Evolutionary conservation across 2,888 invertebrate genomes (phyloP).

Genomic region (Podabrus alpinus): DNA sequence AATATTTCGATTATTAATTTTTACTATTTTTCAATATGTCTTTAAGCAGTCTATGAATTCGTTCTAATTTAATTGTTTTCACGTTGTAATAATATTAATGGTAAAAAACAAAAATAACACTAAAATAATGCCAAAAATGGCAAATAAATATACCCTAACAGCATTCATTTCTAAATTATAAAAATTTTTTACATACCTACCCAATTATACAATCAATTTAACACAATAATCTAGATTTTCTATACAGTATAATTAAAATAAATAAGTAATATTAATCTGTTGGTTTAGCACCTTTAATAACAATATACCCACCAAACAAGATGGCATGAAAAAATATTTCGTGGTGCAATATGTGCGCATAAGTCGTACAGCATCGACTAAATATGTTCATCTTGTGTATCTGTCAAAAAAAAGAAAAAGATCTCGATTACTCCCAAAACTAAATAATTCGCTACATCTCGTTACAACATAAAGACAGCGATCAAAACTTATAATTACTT

Average conservation of each 20-base stretch:
- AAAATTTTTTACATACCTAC: not conserved
- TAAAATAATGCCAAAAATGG: not conserved
- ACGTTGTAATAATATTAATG: not conserved
- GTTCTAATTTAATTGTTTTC: constrained; percentile 5
- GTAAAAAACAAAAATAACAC: not conserved
- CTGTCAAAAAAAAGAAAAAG: constrained; percentile 67
- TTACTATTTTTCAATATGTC: constrained; percentile 16
- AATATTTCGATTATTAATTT: not conserved
- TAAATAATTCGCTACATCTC: constrained; percentile 46
- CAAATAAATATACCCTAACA: not conserved
- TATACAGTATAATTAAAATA: not conserved
- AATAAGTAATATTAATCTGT: not conserved
- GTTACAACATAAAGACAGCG: constrained; percentile 54
- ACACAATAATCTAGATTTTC: not conserved
- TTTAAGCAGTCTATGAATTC: constrained; percentile 30
- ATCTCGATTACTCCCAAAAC: constrained; percentile 58
- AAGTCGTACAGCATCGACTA: constrained; percentile 45
- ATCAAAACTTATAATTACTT: constrained; percentile 31
- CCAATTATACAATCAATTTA: not conserved
- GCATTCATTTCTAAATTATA: not conserved
- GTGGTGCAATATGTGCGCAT: constrained; percentile 25
- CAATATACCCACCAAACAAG: constrained; percentile 23
- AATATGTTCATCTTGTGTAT: constrained; percentile 77
- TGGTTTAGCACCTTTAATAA: constrained; percentile 14
- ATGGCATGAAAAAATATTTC: constrained; percentile 17